phyloP scores from a whole-genome alignment of 92 coral and sea anemone species.

The Muricea muricata region DNA sequence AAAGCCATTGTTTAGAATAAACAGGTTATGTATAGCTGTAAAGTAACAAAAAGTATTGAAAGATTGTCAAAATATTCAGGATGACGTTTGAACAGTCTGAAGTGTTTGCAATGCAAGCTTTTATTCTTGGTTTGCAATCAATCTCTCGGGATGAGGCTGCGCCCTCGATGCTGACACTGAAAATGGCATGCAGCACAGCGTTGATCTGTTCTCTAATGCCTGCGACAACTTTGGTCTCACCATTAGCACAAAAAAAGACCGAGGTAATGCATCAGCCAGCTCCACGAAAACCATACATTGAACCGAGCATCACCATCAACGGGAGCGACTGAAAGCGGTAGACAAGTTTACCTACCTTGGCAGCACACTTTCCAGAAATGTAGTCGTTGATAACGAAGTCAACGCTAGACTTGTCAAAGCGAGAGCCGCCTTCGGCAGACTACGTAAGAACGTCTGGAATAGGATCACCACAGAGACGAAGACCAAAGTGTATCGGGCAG shows the following conservation, averaged over 20 bases:
- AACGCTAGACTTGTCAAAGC: constrained; percentile 45
- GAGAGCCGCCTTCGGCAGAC: constrained; percentile 51
- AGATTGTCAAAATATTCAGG: too few relatives aligned
- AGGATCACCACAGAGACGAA: constrained; percentile 26
- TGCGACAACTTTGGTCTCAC: constrained; percentile 30
- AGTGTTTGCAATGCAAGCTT: too few relatives aligned
- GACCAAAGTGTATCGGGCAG: constrained; percentile 33
- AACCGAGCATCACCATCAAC: constrained; percentile 27
- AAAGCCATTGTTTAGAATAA: too few relatives aligned
- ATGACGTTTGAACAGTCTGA: too few relatives aligned
- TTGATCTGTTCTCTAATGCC: constrained; percentile 12
- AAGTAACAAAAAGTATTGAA: too few relatives aligned
- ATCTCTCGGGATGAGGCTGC: too few relatives aligned
- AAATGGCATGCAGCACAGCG: constrained; percentile 38
- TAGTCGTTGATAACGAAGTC: constrained; percentile 44
- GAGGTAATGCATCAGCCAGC: constrained; percentile 52
- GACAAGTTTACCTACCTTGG: constrained; percentile 47
- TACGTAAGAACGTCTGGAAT: constrained; percentile 26
- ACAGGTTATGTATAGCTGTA: too few relatives aligned
- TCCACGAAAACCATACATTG: constrained; percentile 15
- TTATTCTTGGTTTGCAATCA: too few relatives aligned
- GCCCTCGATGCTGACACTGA: constrained; percentile 27
- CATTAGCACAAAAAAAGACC: constrained; percentile 49
- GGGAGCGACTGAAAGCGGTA: constrained; percentile 9
- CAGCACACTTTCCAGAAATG: constrained; percentile 31